phyloP scores from a whole-genome alignment of 2,888 invertebrate genomes.

The Synanthedon andrenaeformis region DNA sequence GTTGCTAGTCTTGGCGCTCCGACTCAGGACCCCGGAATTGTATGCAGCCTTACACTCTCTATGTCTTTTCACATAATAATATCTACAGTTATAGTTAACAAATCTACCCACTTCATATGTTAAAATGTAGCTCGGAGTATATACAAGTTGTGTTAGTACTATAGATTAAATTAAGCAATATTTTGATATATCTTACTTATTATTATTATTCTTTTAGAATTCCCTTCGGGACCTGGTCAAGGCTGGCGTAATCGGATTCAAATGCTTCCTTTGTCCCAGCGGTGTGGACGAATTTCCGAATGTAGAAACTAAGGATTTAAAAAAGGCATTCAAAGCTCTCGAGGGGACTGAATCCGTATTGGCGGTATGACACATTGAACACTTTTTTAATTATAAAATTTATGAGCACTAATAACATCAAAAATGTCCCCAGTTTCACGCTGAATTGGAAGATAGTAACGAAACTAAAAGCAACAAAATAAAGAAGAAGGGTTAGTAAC shows the following conservation, averaged over 20 bases:
- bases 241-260: conserved; percentile 79
- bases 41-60: no score
- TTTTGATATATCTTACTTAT: no score
- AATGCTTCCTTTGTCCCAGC: conserved; percentile 78
- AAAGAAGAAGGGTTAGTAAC: conserved; percentile 30
- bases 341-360: conserved; percentile 72
- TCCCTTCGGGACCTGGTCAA: conserved; percentile 69
- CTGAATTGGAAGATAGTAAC: conserved; percentile 69
- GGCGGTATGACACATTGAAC: conserved; percentile 59
- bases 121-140: no score
- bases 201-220: conserved; percentile 37
- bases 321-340: conserved; percentile 68
- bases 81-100: no score
- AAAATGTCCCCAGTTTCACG: conserved; percentile 73
- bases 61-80: no score
- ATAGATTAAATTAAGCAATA: no score
- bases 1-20: no score
- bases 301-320: conserved; percentile 67
- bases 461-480: conserved; percentile 22
- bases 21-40: no score
- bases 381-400: neutral
- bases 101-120: no score
- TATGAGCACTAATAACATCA: neutral
- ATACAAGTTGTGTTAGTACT: no score
- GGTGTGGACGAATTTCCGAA: conserved; percentile 78